phyloP scores from a whole-genome alignment of 2,113 vertebrate species.

The Cebus imitator region DNA sequence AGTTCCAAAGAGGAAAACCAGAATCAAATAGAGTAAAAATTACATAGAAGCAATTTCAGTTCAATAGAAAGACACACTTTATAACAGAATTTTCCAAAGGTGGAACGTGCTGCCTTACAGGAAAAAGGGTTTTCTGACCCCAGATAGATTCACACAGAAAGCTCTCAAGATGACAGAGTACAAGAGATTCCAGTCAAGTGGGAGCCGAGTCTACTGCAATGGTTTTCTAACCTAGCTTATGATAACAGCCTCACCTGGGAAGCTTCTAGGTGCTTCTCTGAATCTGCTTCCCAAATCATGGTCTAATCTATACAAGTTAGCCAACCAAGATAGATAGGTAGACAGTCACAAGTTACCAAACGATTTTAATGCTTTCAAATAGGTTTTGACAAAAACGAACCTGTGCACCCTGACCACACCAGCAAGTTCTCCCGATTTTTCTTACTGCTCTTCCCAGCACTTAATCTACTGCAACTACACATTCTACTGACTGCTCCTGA shows the following conservation, averaged over 20 bases:
- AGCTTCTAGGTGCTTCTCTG: background rate
- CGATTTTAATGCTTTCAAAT: background rate
- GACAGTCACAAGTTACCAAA: background rate
- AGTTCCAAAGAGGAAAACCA: background rate
- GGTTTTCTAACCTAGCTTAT: background rate
- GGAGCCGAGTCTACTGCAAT: background rate
- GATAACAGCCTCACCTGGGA: background rate
- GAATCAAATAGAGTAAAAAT: background rate
- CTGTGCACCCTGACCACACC: no score
- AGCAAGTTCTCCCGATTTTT: background rate
- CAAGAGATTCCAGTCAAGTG: background rate
- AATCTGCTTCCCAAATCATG: background rate
- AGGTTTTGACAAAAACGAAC: background rate
- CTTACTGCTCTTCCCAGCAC: no score
- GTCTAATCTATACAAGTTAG: background rate
- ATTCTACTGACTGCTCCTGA: no score
- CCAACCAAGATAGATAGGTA: background rate
- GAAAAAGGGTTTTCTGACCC: background rate
- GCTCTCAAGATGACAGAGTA: background rate
- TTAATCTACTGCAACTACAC: rapidly evolving
- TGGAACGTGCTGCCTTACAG: background rate
- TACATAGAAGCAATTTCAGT: background rate
- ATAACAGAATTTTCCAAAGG: background rate
- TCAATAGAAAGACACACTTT: background rate
- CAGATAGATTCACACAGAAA: background rate